Evolutionary conservation across 2,888 invertebrate species (phyloP).

Genomic region (Autographa gamma): DNA sequence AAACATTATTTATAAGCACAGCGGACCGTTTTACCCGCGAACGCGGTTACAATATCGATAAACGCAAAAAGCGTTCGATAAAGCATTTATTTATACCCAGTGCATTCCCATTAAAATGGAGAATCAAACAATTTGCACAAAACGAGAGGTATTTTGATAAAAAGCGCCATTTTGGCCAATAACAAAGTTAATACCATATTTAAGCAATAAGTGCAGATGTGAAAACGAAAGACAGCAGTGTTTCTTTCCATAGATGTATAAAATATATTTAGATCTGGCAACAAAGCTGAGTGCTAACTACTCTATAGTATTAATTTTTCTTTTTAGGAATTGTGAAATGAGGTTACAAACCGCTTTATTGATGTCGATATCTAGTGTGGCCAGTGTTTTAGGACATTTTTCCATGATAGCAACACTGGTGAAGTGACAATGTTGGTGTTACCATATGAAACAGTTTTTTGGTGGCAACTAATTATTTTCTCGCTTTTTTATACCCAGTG

Average conservation of each 20-base stretch:
- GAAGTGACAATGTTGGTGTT: conserved; percentile 48
- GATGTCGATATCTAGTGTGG: conserved; percentile 23
- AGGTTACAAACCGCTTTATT: conserved; percentile 8
- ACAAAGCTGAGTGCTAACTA: conserved; percentile 27
- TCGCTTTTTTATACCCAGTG: conserved; percentile 55
- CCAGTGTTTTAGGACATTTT: conserved; percentile 53
- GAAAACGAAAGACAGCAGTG: conserved; percentile 25
- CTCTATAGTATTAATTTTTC: conserved; percentile 39
- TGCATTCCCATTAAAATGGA: conserved; percentile 1
- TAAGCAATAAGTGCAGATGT: conserved; percentile 44
- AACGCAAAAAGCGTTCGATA: conserved; percentile 31
- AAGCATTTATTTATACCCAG: conserved; percentile 7
- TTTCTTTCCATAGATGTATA: conserved; percentile 49
- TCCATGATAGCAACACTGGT: conserved; percentile 52
- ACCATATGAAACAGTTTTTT: conserved; percentile 30
- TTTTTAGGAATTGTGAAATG: conserved; percentile 34
- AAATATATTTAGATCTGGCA: conserved; percentile 48
- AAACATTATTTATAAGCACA: conserved; percentile 22
- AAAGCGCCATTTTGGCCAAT: conserved; percentile 42
- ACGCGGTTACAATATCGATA: conserved; percentile 10
- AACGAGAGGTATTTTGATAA: conserved; percentile 42
- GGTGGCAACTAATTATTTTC: conserved; percentile 48
- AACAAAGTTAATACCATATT: conserved; percentile 6
- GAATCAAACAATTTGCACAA: conserved; percentile 20
- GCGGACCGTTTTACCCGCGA: conserved; percentile 23